Percentiles rank a stretch among this genome's conserved stretches.
Evolutionary conservation across 2,113 vertebrate species (phyloP).

Genomic region (Siniperca knerii): DNA sequence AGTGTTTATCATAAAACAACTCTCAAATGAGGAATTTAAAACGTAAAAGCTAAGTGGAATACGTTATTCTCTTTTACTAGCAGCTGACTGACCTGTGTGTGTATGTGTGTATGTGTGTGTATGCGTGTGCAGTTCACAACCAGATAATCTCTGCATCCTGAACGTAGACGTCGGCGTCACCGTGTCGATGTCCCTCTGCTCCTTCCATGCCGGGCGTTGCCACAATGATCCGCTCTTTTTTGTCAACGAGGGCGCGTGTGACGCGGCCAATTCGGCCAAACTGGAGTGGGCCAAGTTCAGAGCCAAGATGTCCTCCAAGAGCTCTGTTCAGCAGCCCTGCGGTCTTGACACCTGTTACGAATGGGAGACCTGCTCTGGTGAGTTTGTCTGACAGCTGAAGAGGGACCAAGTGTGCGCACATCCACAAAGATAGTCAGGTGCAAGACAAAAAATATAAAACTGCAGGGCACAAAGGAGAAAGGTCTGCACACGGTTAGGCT

Average conservation of each 20-base stretch:
- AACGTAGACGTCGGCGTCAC: constrained; percentile 72
- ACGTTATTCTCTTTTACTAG: neutral
- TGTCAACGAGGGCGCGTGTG: constrained; percentile 84
- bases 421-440: too few species aligned
- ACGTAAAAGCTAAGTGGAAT: neutral
- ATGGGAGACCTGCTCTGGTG: constrained; percentile 94
- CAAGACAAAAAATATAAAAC: too few species aligned
- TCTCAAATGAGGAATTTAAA: too few species aligned
- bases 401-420: too few species aligned
- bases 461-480: too few species aligned
- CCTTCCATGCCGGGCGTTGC: constrained; percentile 87
- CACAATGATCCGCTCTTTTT: constrained; percentile 86
- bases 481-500: too few species aligned
- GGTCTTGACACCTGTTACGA: constrained; percentile 90
- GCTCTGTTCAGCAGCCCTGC: constrained; percentile 86
- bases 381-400: neutral
- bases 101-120: constrained; percentile 18
- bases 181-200: constrained; percentile 87
- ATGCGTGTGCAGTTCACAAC: constrained; percentile 77
- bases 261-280: constrained; percentile 28
- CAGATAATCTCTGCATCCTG: constrained; percentile 86
- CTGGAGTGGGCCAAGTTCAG: constrained; percentile 89
- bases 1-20: neutral
- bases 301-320: constrained; percentile 81
- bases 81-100: neutral